Base-by-base conservation (phyloP, 2,797 vertebrate species). In the Florisuga fusca region DNA sequence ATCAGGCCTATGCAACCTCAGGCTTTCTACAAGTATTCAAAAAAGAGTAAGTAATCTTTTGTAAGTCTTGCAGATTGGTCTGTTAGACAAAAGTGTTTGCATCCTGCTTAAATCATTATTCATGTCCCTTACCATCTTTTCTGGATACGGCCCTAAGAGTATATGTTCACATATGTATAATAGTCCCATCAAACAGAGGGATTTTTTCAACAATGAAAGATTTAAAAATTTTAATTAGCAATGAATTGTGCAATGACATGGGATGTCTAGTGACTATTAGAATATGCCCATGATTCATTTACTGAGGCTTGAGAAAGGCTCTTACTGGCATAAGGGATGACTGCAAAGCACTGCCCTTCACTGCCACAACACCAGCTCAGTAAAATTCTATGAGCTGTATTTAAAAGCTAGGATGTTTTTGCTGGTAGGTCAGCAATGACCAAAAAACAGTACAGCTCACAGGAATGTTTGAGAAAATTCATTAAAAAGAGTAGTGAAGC, bases 251-350 rank as follows among this genome's bases (percentile, higher is more conserved):
- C 78, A 93, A 96, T 54, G 79, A 93, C 93, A 69, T 72, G 34
- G 57, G 61, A 84, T 88, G 76, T 72, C 88, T 96, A 97, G 89
- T 97, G 93, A 96, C 34, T 94, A 57, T 29, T 76, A 94, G 85
- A 96, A 93, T 69, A 94, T 21, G 17, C 64, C 73, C 38, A 27
- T 96, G 95, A 97, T 93, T 97, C 90, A 94, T 89, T 94, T 80
- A 62, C n/a, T 71, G 78, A 94, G 91, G 71, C 57, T 58, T 59
- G 51, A 94, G 89, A 74, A 93, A 95, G 96, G n/a, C 54, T 84
- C 23, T 93, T 93, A 87, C 81, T 94, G 89, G 36, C 61, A 73
- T 13, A 17, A 87, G n/a, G 50, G 72, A 77, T 84, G 77, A 94
- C 34, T 67, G 33, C 68, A 89, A 95, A 92, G 19, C 58, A 63